Evolutionary conservation across 2,113 vertebrate genomes (phyloP), one percentile per base, ranked within the genome.

Genomic region (Terrapene triunguis): DNA sequence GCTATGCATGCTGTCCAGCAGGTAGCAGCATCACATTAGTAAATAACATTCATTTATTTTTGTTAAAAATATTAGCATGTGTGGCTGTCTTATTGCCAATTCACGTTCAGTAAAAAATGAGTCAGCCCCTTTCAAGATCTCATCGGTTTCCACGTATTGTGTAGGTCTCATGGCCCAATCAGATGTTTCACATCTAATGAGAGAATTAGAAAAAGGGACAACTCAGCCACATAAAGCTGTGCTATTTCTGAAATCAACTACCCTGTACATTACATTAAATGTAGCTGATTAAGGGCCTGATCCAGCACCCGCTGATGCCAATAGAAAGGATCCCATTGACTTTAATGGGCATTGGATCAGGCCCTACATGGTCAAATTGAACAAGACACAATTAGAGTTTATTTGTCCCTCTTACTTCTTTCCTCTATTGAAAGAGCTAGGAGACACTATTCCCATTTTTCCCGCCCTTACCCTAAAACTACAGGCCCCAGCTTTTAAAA

Each of bases 1-100:
- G 80, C 6, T 76, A 57, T 50, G 27, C 19, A 29, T 10, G 17
- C 21, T 88, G 17, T 80, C 81, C 91, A 88, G 81, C 35, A 92
- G 91, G 59, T 80, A 86, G 91, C 82, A 92, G 82, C 74, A 92
- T 84, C 84, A 76, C 84, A 14, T 62, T 42, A 50, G 29, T 47
- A 12, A 38, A 78, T 38, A 82, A 35, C 44, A 50, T 83, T 88
- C 82, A 54, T 22, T 44, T 53, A 38, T 74, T 74, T 22, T 42
- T 69, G 19, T 19, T 38, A 42, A 65, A 79, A 35, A 50, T 7
- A 48, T 27, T 55, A 8, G 25, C 32, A 79, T 59, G 7, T 12
- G 13, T 48, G 54, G 47, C 19, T 81, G 76, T 42, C 35, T 38
- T 59, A 10, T 25, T 14, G 65, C 76, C 50, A 50, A 5, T 48